Base-by-base conservation (phyloP, 2,888 invertebrate genomes). In the Dendrolimus houi region DNA sequence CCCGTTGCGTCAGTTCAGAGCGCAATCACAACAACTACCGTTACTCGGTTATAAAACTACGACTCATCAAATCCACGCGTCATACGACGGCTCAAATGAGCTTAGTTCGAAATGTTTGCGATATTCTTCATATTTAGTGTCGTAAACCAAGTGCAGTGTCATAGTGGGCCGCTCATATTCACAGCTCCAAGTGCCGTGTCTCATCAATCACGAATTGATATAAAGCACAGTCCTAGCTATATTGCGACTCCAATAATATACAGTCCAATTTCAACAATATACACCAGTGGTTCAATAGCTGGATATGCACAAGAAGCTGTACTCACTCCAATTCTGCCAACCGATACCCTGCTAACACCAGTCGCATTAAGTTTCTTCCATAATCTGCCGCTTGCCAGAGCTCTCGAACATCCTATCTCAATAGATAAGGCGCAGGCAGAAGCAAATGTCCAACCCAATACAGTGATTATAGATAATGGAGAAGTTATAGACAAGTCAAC, bases 121-220 rank as follows among this genome's bases (percentile, higher is more conserved):
- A 62, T 75, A 68, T 63, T 83, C 62, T 69, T 81, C 59, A 56
- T 81, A 52, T 62, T 74, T 62, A 71, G 69, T 68, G 69, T 70
- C 29, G 57, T 77, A 62, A 70, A 65, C 59, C 60, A 65, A 64
- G 75, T 74, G 56, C 69, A 70, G 58, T 69, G 80, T 66, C 78
- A 87, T 65, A 53, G 80, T 41, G 65, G 72, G 54, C 84, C 85
- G 54, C 56, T 86, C 9, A 81, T 87, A 64, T 83, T 86, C 62
- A 80, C 85, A 14, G 87, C 91, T 41, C 92, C 92, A 1, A 91
- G 91, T 68, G 87, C 92, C 54, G 91, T 92, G 29, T 92, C 92
- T 1, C 91, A 91, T 70, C 92, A 92, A 71, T 92, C 92, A 56
- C 85, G 92, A 56, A 81, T 92, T 56, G 89, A 92, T 64, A 87